Evolutionary conservation across 1,140 invertebrate genomes (phyloP), one percentile per base, ranked within the genome.

Genomic region (Zaprionus camerounensis): DNA sequence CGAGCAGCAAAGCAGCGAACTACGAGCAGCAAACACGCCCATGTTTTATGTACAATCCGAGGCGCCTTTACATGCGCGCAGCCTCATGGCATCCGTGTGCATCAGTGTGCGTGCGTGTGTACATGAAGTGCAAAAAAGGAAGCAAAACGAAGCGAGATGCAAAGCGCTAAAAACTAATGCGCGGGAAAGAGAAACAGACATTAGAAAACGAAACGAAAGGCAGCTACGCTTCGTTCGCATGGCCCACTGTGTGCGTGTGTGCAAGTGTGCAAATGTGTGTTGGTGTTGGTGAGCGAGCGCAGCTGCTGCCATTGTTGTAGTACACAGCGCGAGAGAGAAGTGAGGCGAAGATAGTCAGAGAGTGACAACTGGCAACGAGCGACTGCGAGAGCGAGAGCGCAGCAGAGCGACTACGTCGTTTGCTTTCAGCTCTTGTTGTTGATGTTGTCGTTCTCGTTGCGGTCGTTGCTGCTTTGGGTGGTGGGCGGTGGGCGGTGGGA

Each of bases 101-200:
- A 22, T 66, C 36, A 28, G 17, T 51, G 17, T 66, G 28, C 38
- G 22, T 65, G 68, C 71, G 64, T 64, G 57, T 59, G 65, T 67
- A 49, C 69, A 63, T 44, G 63, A 5, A 9, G 68, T 53, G 76
- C 61, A 78, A 92, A 92, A 92, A 92, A 88, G 79, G 76, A 92
- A 80, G 84, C 70, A 92, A 92, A 86, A 90, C 41, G 41, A 92
- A 92, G 79, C 82, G 91, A 92, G 91, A 92, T 76, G 91, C 80
- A 92, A 92, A 92, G 90, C 87, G 66, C 87, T 91, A 91, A 91
- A 81, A 91, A 83, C 91, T 92, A 92, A 92, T 82, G 91, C 84
- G 91, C 82, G 63, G 90, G 91, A 92, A 90, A 92, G 91, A 92
- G 91, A 92, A 78, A 90, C 76, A 92, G 77, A 84, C 80, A 90